Evolutionary conservation across 2,113 vertebrate genomes (phyloP), one percentile per base, ranked within the genome.

Genomic region (Leptobrachium leishanense): DNA sequence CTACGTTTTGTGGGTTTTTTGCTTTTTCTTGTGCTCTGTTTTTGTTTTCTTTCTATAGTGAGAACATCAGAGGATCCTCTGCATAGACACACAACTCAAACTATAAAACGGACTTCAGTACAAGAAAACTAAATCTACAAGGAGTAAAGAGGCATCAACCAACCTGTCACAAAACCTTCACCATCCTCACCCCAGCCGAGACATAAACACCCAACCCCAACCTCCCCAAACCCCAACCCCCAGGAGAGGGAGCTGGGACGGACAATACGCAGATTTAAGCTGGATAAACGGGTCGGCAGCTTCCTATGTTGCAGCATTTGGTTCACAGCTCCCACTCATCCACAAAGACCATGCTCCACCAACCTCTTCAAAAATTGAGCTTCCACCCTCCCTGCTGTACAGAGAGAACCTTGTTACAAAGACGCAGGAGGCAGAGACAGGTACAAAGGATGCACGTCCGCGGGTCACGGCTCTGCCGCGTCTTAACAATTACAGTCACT

Each of bases 11-110:
- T 12, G 55, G 1, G 3, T 20, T 70, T 72, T 44, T 72, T 53
- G 46, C 46, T 72, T 40, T 12, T 72, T 72, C 12, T 53, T 31
- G 20, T 31, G 20, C 20, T 31, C 20, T 31, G 20, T 5, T 72
- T 90, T 84, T 92, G 84, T 91, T 83, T 93, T 92, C 92, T 85
- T 92, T 83, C 91, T 92, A 87, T 88, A 93, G 92, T 93, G 92
- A 93, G 87, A 85, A 84, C 65, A 71, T 82, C 76, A 77, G 69
- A 87, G 53, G 87, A 84, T 87, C 89, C 31, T 90, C 88, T 88
- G 88, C 77, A 89, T 89, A 92, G 85, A 76, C 86, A 85, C 91
- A 91, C 87, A 90, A 90, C 88, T 90, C 89, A 50, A 93, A 76
- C 81, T 55, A 39, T 72, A 39, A 20, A 54, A 72, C 43, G 74